A percentile compares a stretch with the other conserved stretches of the same genome.
Evolutionary conservation across 2,888 invertebrate species (phyloP).

Genomic region (Liodrosophila aerea): DNA sequence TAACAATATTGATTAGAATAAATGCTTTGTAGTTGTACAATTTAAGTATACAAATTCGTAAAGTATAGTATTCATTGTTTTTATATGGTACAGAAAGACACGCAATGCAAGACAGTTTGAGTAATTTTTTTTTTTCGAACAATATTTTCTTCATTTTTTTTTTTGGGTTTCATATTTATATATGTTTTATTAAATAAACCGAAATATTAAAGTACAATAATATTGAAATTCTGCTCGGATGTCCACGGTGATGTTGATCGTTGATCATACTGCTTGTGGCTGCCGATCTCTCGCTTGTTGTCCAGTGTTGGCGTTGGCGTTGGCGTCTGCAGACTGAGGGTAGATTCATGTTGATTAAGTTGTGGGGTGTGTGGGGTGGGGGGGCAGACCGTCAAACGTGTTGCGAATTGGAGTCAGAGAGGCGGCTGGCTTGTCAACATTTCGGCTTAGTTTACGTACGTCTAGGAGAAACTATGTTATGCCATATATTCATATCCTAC

Average conservation of each 20-base stretch:
- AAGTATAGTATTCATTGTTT: conserved; percentile 46
- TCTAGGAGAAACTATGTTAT: conserved; percentile 77
- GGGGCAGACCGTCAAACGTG: conserved; percentile 47
- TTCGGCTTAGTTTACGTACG: conserved; percentile 70
- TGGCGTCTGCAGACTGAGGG: conserved; percentile 14
- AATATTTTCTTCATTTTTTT: conserved; percentile 48
- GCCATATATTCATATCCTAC: conserved; percentile 74
- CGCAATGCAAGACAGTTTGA: conserved; percentile 76
- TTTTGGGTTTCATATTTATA: conserved; percentile 77
- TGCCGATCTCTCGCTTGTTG: conserved; percentile 36
- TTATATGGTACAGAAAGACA: conserved; percentile 70
- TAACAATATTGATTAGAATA: conserved; percentile 65
- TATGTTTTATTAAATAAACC: conserved; percentile 82
- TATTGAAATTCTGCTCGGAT: conserved; percentile 75
- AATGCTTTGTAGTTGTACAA: conserved; percentile 67
- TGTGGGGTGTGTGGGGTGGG: no score
- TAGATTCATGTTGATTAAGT: conserved; percentile 16
- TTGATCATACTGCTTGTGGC: conserved; percentile 15
- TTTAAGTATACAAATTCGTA: conserved; percentile 62
- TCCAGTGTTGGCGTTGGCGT: conserved; percentile 13
- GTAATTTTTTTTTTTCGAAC: conserved; percentile 57
- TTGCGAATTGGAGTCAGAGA: conserved; percentile 32
- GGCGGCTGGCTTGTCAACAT: conserved; percentile 47
- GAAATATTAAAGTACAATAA: conserved; percentile 82
- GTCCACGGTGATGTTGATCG: conserved; percentile 44